A percentile compares a stretch with the other conserved stretches of the same genome.
These are phyloP conservation scores for Mongoloraphidia duomilia DNA, from an alignment of 2,888 invertebrate species.

Conservation along the genomic window DNA sequence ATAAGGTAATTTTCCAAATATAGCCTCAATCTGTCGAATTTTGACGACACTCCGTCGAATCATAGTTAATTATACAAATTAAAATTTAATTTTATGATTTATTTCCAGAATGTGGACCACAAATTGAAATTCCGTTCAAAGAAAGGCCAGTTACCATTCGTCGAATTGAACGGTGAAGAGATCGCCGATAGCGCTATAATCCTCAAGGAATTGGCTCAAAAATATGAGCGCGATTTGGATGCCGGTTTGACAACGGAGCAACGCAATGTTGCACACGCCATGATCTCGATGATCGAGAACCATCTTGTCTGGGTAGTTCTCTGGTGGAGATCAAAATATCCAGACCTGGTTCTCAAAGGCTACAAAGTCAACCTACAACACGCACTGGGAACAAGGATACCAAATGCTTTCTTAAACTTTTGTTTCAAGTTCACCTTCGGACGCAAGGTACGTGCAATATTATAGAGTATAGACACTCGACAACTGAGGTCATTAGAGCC, in stretches of 20 bases:
- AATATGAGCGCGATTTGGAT: slow-evolving; percentile 73
- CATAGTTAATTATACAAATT: slow-evolving; percentile 2
- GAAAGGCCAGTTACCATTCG: slow-evolving; percentile 88
- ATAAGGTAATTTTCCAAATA: no score
- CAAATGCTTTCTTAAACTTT: slow-evolving; percentile 76
- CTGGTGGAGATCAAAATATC: slow-evolving; percentile 86
- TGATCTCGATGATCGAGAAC: slow-evolving; percentile 89
- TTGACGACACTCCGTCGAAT: no score
- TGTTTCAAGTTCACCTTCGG: slow-evolving; percentile 78
- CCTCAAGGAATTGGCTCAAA: slow-evolving; percentile 71
- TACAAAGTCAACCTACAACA: slow-evolving; percentile 85
- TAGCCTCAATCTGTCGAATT: no score
- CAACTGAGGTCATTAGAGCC: background rate
- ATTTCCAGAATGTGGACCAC: slow-evolving; percentile 77
- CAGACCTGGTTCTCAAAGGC: slow-evolving; percentile 77
- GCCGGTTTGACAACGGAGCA: slow-evolving; percentile 70
- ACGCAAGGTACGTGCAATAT: slow-evolving; percentile 51
- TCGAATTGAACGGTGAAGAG: slow-evolving; percentile 89
- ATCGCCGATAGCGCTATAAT: slow-evolving; percentile 85
- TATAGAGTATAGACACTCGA: slow-evolving; percentile 5
- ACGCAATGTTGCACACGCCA: slow-evolving; percentile 77
- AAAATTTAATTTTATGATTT: slow-evolving; percentile 4
- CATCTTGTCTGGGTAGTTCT: slow-evolving; percentile 82
- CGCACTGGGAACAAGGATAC: slow-evolving; percentile 74
- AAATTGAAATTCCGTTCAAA: slow-evolving; percentile 87